Evolutionary conservation across 2,113 vertebrate genomes (phyloP).

Genomic region (Pterocles orientalis): DNA sequence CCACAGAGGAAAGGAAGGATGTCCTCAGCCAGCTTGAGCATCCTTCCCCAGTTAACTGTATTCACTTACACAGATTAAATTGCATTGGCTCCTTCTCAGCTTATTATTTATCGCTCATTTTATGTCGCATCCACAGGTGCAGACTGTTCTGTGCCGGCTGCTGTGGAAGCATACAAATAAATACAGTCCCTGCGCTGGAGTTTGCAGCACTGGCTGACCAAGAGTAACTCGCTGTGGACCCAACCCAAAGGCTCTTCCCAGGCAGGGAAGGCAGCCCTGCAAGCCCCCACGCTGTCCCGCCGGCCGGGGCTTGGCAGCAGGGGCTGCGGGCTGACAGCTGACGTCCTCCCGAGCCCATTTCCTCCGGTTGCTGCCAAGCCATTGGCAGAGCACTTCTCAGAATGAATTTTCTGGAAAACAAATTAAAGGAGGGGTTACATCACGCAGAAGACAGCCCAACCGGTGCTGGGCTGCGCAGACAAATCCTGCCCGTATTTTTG

Average conservation of each 20-base stretch:
- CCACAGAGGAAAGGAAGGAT: background rate
- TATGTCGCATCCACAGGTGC: background rate
- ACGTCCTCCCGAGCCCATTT: background rate
- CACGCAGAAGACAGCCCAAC: slow-evolving; percentile 9
- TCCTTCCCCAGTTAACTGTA: background rate
- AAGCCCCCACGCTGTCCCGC: background rate
- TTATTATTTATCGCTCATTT: background rate
- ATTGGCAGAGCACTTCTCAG: background rate
- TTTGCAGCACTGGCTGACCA: accelerated
- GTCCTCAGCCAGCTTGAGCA: background rate
- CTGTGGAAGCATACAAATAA: background rate
- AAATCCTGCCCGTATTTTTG: background rate
- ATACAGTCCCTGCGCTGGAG: accelerated
- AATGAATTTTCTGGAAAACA: slow-evolving; percentile 64
- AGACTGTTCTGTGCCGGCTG: background rate
- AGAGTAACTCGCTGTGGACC: background rate
- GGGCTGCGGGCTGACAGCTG: background rate
- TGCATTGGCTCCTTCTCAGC: background rate
- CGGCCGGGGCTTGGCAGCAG: background rate
- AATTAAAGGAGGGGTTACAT: slow-evolving; percentile 38
- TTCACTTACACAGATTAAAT: background rate
- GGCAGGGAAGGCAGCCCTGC: background rate
- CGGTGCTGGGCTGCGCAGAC: background rate
- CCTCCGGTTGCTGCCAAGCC: background rate
- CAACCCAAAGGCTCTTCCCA: background rate